Evolutionary conservation across 2,113 vertebrate genomes (phyloP), one percentile per base, ranked within the genome.

Genomic region (pig (Sus scrofa)): DNA sequence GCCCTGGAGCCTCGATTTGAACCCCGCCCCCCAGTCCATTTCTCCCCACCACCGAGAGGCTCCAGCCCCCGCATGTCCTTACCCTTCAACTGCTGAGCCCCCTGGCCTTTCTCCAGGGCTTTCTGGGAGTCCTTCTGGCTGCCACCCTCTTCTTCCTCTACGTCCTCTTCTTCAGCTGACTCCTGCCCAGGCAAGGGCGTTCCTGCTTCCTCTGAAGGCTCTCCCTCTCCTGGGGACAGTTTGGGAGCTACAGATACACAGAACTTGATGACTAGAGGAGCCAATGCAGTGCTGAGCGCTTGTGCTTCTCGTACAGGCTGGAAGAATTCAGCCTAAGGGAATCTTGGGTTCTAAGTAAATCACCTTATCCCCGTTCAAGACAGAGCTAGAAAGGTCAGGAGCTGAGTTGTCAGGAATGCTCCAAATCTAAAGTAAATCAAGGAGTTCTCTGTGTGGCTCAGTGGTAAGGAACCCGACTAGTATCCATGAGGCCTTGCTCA

Each of bases 31-130:
- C 60, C 62, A n/a, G 18, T 63, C 52, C 15, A 86, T 8, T 63
- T 82, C 56, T 83, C 50, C 62, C 71, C 1, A 65, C 15, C 14
- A 79, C 3, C 0, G 39, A 60, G 54, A 81, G 24, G 60, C 65
- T 78, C 52, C 39, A 62, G 44, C 26, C 58, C 22, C 22, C 71
- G 24, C 20, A 30, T 2, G 15, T 63, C 54, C 58, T 93, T 98
- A 99, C 98, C 98, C 98, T 96, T 97, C 92, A 98, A 96, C 5
- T 79, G 97, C 78, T 96, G 97, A 26, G 68, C 1, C 67, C 0
- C 79, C 30, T 95, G 96, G 52, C 27, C 58, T 90, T 96, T 96
- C 85, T 98, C 18, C 0, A 94, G 32, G 89, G 82, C 24, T 24
- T 32, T 82, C n/a, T 96, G 98, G 60, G 93, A 37, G 1, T 92